Evolutionary conservation across 2,888 invertebrate species (phyloP).

Genomic region (Entomobrya proxima): DNA sequence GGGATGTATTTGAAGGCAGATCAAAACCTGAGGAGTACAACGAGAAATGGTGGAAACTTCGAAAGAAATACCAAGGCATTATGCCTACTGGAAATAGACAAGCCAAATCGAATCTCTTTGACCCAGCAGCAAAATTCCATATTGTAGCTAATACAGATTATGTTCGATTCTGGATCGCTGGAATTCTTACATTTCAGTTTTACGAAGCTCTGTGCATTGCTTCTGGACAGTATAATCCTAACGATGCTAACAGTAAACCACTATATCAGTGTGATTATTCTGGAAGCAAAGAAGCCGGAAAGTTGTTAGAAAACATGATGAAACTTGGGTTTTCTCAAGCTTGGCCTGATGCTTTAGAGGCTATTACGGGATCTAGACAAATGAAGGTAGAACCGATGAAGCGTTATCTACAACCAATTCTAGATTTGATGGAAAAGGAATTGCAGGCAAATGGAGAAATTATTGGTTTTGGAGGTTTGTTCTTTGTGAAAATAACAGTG

Average conservation of each 20-base stretch:
- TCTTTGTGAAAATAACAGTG: no score
- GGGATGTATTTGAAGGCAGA: slow-evolving; percentile 76
- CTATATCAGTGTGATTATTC: slow-evolving; percentile 79
- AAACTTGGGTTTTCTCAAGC: slow-evolving; percentile 78
- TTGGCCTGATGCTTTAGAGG: slow-evolving; percentile 78
- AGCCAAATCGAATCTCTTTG: slow-evolving; percentile 76
- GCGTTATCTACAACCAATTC: slow-evolving; percentile 77
- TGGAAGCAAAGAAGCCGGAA: slow-evolving; percentile 78
- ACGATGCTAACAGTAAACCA: slow-evolving; percentile 70
- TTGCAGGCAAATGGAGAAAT: slow-evolving; percentile 76
- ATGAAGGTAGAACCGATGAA: slow-evolving; percentile 77
- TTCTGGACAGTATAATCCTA: slow-evolving; percentile 77
- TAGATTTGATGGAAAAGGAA: slow-evolving; percentile 70
- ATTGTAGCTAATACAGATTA: slow-evolving; percentile 76
- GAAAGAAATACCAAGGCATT: slow-evolving; percentile 75
- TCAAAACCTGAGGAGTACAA: slow-evolving; percentile 75
- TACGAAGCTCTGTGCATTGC: slow-evolving; percentile 78
- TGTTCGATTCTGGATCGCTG: slow-evolving; percentile 65
- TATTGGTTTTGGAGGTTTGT: slow-evolving; percentile 72
- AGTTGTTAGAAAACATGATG: slow-evolving; percentile 78
- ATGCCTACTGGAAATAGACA: slow-evolving; percentile 65
- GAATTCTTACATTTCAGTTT: slow-evolving; percentile 79
- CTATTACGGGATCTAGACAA: slow-evolving; percentile 77
- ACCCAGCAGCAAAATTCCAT: slow-evolving; percentile 78
- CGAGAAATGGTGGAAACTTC: slow-evolving; percentile 76